Evolutionary conservation across 92 coral and sea anemone species (phyloP), one percentile per base, ranked within the genome.

Genomic region (Bergia sp.): DNA sequence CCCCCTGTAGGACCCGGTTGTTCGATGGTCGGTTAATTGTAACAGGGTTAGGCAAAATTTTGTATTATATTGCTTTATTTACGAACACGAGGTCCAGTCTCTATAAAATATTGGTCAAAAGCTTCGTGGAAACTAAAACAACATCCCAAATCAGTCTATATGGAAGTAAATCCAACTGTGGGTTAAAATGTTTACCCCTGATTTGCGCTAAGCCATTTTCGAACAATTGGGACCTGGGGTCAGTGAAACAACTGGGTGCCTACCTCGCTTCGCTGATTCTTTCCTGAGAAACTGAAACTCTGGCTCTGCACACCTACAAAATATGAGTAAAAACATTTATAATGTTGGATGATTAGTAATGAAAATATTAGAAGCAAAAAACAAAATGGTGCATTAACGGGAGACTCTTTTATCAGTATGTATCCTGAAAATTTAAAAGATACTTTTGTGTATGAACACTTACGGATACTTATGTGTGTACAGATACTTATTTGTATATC

Each of bases 201-300:
- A 8, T 45, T 5, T 5, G 7, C 49, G 49, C 7, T 8, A 45
- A 45, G 6, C 72, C 72, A 16, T 20, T 23, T n/a, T 64, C 9
- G 15, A 23, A 36, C 3, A 67, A 37, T 3, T 3, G 76, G 12
- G 21, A 65, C 16, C 29, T 29, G 29, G 29, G 29, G 29, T 29
- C 29, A 29, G 29, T 29, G 29, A 29, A 4, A 10, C 3, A 61
- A 67, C 3, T 15, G 73, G 43, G 11, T n/a, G 55, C 98, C 74
- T 86, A 94, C 98, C 96, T 96, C 97, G 43, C 98, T 91, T 86
- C 93, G 92, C 43, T 90, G 94, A 77, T 93, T 89, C 86, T 96
- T 96, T 16, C 95, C 99, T 72, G 93, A 75, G 36, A 96, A 94
- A 40, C 99, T 93, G 85, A 95, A 96, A 72, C 94, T 86, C 79